These are phyloP conservation scores for Condylostylus longicornis DNA, from an alignment of 1,140 invertebrate species.

Conservation along the genomic window DNA sequence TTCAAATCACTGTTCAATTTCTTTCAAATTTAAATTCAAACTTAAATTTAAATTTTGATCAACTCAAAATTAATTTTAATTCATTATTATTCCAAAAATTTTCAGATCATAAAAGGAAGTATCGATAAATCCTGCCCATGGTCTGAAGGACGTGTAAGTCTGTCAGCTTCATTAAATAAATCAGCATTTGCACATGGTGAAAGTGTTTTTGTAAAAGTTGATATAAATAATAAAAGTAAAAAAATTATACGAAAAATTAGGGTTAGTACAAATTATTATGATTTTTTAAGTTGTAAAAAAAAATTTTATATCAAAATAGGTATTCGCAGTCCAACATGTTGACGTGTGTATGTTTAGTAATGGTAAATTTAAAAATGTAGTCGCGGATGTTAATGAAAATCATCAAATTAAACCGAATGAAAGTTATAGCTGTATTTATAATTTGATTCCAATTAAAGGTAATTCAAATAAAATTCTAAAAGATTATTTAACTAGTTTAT, in stretches of 20 bases:
- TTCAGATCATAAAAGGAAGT: conserved; percentile 3
- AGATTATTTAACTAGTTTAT: no score
- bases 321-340: conserved; percentile 79
- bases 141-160: conserved; percentile 44
- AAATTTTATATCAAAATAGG: conserved; percentile 40
- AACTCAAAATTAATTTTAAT: background rate
- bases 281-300: background rate
- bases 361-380: conserved; percentile 93
- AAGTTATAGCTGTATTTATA: conserved; percentile 42
- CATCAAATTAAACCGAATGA: conserved; percentile 44
- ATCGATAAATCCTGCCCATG: conserved; percentile 42
- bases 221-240: conserved; percentile 78
- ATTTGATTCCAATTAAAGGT: conserved; percentile 48
- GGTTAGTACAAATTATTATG: conserved; percentile 45
- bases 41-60: no score
- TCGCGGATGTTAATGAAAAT: conserved; percentile 62
- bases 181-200: conserved; percentile 84
- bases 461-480: no score
- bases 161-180: conserved; percentile 82
- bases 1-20: no score
- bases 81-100: background rate
- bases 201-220: conserved; percentile 65
- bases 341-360: conserved; percentile 97
- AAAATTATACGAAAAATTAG: conserved; percentile 83
- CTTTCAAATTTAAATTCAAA: no score